phyloP scores from a whole-genome alignment of 2,888 invertebrate genomes.

The Clepsis dumicolana region DNA sequence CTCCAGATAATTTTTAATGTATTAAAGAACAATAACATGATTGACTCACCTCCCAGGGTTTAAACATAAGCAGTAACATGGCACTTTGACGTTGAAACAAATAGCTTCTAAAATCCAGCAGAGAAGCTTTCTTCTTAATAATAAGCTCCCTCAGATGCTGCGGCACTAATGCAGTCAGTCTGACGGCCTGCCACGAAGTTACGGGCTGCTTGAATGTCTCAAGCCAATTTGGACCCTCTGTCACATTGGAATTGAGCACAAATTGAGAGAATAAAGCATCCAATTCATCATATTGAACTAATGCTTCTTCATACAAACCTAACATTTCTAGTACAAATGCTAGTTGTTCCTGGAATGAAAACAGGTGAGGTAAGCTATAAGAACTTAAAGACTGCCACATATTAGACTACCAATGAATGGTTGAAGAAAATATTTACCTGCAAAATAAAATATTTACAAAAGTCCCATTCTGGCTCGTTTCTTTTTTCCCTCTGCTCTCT shows the following conservation, averaged over 20 bases:
- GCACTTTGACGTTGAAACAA: conserved; percentile 97
- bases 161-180: conserved; percentile 87
- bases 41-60: conserved; percentile 92
- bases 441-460: conserved; percentile 96
- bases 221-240: conserved; percentile 95
- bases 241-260: conserved; percentile 96
- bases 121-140: conserved; percentile 87
- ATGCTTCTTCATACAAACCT: conserved; percentile 96
- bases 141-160: conserved; percentile 82
- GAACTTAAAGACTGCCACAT: too few species aligned
- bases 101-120: conserved; percentile 97
- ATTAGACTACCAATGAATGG: background rate
- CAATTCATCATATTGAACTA: conserved; percentile 98
- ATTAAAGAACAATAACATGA: conserved; percentile 33
- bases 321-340: conserved; percentile 98
- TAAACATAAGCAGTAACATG: conserved; percentile 90
- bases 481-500: conserved; percentile 95
- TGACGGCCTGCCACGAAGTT: conserved; percentile 94
- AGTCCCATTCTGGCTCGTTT: conserved; percentile 97
- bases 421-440: conserved; percentile 86
- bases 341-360: conserved; percentile 92
- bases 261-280: conserved; percentile 99
- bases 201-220: conserved; percentile 92
- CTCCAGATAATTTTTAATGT: too few species aligned
- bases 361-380: background rate